A percentile compares a stretch with the other conserved stretches of the same genome.
Conservation (phyloP, 2,113 vertebrate genomes). For the Myotis brandtii region DNA sequence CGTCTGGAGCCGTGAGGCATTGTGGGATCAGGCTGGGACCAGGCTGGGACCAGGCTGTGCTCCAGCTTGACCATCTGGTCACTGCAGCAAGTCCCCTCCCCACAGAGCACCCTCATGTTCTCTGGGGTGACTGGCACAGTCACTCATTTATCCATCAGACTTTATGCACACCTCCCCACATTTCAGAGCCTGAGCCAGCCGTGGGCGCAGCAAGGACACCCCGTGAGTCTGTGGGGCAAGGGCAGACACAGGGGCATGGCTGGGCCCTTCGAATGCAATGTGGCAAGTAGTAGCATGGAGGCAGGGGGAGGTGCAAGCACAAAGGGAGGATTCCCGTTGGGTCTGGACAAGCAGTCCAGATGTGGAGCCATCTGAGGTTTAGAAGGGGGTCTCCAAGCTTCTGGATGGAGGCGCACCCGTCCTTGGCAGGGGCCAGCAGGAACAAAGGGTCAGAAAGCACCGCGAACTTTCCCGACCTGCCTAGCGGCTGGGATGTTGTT, state of each 20-base stretch:
- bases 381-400: background rate
- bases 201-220: accelerated
- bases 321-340: background rate
- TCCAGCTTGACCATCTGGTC: too few relatives aligned
- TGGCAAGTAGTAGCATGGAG: background rate
- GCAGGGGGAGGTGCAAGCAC: background rate
- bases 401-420: background rate
- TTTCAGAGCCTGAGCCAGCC: background rate
- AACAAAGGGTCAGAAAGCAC: background rate
- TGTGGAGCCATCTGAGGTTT: background rate
- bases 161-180: background rate
- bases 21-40: too few relatives aligned
- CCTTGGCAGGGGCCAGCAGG: background rate
- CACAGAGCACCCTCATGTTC: background rate
- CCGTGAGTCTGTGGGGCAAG: background rate
- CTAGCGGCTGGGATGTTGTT: background rate
- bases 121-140: background rate
- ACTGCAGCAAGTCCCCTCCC: background rate
- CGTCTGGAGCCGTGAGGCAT: background rate
- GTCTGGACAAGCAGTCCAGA: background rate
- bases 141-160: background rate
- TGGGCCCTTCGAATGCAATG: accelerated
- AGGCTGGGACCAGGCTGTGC: background rate
- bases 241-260: accelerated
- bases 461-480: background rate